phyloP scores from a whole-genome alignment of 2,797 vertebrate genomes.

The Paedocypris micromegethes region DNA sequence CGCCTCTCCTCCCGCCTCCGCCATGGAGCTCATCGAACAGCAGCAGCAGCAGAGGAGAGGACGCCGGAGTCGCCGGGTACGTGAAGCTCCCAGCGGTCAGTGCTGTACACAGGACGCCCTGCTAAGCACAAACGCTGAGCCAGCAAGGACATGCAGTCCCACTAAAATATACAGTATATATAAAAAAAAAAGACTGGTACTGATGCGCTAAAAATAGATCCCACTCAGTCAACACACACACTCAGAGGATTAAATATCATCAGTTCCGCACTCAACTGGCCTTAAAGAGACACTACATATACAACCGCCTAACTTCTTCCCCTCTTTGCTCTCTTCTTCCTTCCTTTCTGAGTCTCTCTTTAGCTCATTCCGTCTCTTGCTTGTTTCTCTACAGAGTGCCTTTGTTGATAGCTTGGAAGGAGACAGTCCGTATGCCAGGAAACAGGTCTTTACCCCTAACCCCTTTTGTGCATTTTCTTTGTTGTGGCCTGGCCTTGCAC shows the following conservation, averaged over 20 bases:
- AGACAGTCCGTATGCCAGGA: conserved; percentile 81
- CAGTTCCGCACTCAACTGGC: too few relatives aligned
- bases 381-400: conserved; percentile 81
- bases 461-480: conserved; percentile 63
- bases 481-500: conserved; percentile 64
- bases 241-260: too few relatives aligned
- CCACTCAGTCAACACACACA: too few relatives aligned
- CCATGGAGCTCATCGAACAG: conserved; percentile 87
- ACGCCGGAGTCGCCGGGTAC: conserved; percentile 85
- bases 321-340: conserved; percentile 9
- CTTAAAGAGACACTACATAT: too few relatives aligned
- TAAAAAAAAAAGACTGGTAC: too few relatives aligned
- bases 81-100: conserved; percentile 14
- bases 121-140: too few relatives aligned
- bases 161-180: too few relatives aligned
- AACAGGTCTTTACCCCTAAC: conserved; percentile 77
- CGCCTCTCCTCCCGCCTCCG: conserved; percentile 82
- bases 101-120: too few relatives aligned
- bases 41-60: conserved; percentile 86
- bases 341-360: conserved; percentile 33
- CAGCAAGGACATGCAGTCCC: too few relatives aligned
- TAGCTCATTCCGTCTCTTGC: conserved; percentile 68
- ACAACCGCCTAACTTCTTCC: background rate
- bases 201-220: too few relatives aligned
- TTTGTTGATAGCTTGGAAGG: conserved; percentile 87